Evolutionary conservation across 2,113 vertebrate genomes (phyloP), one percentile per base, ranked within the genome.

Genomic region (Tetrax tetrax): DNA sequence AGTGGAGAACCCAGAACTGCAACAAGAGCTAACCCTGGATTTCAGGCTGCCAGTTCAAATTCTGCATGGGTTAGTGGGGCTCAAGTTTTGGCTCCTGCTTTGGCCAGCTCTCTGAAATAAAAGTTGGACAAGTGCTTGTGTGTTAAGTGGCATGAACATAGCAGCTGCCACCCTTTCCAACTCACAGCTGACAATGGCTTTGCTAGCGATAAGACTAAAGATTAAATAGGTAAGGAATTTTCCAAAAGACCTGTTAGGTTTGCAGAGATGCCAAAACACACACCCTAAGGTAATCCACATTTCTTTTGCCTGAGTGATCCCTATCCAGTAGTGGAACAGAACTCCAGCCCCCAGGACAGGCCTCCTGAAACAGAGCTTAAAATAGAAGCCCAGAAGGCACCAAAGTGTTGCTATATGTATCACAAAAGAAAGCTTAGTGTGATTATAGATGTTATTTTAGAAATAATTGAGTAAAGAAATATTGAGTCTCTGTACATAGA

Each of bases 371-470:
- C 3, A 37, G 33, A 68, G 41, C 71, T 81, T 80, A 71, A 93
- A 93, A 90, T 35, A 92, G 83, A 88, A 80, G 56, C 11, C 60
- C 48, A 60, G 68, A 83, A 95, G 37, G 76, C 76, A 86, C 29
- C 12, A 0, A 94, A 95, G 14, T 71, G 59, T 77, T 94, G 68
- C 85, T 86, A 25, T 94, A 86, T 75, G 57, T 77, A 59, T 86
- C 59, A 86, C 8, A 86, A 95, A 95, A 83, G 35, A 88, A 90
- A 77, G 29, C 85, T 92, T 79, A 54, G 72, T 51, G 43, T 90
- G 83, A 96, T 90, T 96, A 94, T 56, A 56, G 65, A 81, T 89
- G 87, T 87, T 90, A 90, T 93, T 94, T 92, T 91, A 86, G 86
- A 72, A 84, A 84, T 95, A 92, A 90, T 27, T 68, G 92, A 69